A percentile compares a stretch with the other conserved stretches of the same genome.
phyloP scores from a whole-genome alignment of 2,113 vertebrate genomes.

The Cinclus cinclus region DNA sequence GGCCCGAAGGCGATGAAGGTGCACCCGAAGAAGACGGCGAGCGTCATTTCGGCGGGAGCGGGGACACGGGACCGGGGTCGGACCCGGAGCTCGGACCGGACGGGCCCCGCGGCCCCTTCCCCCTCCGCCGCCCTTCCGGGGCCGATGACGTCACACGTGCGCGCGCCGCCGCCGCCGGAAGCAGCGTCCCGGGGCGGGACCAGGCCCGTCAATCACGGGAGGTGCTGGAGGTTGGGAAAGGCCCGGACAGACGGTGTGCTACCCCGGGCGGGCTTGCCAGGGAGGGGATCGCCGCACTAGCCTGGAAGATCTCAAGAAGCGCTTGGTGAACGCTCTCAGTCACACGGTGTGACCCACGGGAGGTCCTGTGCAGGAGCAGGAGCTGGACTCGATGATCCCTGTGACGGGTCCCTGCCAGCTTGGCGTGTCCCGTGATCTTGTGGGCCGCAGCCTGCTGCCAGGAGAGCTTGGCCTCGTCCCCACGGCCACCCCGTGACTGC shows the following conservation, averaged over 20 bases:
- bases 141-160: neutral
- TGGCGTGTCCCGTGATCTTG: too few species aligned
- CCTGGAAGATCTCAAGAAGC: accelerated
- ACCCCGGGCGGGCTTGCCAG: accelerated
- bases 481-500: accelerated
- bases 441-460: neutral
- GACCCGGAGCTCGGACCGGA: neutral
- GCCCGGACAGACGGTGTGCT: too few species aligned
- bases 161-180: slow-evolving; percentile 9
- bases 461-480: neutral
- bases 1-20: slow-evolving; percentile 71
- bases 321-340: neutral
- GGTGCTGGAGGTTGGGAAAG: accelerated
- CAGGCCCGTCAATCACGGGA: neutral
- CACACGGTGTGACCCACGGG: neutral
- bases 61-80: neutral
- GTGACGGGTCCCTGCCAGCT: neutral
- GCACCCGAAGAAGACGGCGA: slow-evolving; percentile 70
- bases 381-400: neutral
- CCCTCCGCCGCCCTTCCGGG: slow-evolving; percentile 5
- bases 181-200: neutral
- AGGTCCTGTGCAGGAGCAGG: neutral
- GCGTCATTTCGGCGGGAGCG: slow-evolving; percentile 52
- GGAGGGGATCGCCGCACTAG: accelerated
- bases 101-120: neutral